Conservation (phyloP, 2,113 vertebrate genomes). For the Eidolon helvum region DNA sequence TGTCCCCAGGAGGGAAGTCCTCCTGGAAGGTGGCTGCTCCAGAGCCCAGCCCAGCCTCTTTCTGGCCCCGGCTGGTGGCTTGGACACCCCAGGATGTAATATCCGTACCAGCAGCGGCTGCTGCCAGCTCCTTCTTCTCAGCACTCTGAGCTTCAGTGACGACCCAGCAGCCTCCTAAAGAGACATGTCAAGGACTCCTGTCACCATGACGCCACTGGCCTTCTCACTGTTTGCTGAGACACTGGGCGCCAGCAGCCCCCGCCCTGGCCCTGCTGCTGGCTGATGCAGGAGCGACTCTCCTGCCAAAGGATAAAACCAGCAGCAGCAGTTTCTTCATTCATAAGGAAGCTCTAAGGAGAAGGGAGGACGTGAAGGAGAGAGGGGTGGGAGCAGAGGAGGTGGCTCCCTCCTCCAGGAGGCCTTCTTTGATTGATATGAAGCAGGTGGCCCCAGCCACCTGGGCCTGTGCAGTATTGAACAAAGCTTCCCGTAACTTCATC, state of each 20-base stretch:
- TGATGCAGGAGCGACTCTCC: slow-evolving; percentile 32
- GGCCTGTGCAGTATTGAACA: background rate
- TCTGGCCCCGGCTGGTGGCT: background rate
- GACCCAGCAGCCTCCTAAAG: background rate
- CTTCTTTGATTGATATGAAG: background rate
- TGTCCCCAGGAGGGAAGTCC: background rate
- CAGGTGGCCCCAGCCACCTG: too few species aligned
- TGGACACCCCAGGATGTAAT: background rate
- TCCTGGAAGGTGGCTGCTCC: background rate
- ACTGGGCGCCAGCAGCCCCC: background rate
- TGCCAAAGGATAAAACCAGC: background rate
- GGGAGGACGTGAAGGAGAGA: background rate
- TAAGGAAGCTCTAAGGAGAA: background rate
- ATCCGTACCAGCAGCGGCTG: background rate
- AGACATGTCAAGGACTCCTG: slow-evolving; percentile 56
- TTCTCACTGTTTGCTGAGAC: background rate
- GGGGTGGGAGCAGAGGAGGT: background rate
- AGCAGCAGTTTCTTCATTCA: background rate
- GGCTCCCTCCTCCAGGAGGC: background rate
- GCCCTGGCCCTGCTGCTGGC: background rate
- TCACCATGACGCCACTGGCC: background rate
- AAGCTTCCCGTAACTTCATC: background rate
- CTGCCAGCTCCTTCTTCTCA: background rate
- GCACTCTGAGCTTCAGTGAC: background rate
- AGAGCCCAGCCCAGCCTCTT: background rate